Evolutionary conservation across 2,888 invertebrate genomes (phyloP).

Genomic region (Crocallis elinguaria): DNA sequence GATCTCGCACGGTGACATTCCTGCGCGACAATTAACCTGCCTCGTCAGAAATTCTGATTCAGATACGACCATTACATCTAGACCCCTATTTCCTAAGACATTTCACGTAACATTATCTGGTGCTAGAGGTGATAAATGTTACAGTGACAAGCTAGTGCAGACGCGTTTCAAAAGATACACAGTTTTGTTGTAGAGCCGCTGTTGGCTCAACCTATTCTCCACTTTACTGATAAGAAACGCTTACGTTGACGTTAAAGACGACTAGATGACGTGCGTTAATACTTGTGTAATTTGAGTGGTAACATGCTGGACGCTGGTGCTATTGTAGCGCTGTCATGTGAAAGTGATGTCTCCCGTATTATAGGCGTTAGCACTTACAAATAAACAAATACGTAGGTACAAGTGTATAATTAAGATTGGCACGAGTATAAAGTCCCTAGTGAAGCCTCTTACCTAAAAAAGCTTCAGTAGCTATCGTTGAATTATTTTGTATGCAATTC

Average conservation of each 20-base stretch:
- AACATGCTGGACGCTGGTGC: slow-evolving; percentile 11
- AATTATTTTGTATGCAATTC: too few species aligned
- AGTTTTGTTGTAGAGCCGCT: slow-evolving; percentile 1
- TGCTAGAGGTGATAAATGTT: slow-evolving; percentile 9
- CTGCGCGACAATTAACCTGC: slow-evolving; percentile 38
- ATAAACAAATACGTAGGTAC: too few species aligned
- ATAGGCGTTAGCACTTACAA: neutral
- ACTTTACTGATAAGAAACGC: slow-evolving; percentile 29
- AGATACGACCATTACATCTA: slow-evolving; percentile 28
- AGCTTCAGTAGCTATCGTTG: too few species aligned
- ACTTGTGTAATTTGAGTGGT: slow-evolving; percentile 20
- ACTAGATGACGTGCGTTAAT: slow-evolving; percentile 9
- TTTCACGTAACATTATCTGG: neutral
- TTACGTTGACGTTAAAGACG: slow-evolving; percentile 26
- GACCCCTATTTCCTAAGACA: slow-evolving; percentile 11
- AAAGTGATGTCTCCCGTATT: slow-evolving; percentile 6
- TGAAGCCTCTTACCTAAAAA: too few species aligned
- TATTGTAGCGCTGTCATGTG: slow-evolving; percentile 14
- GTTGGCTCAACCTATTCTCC: slow-evolving; percentile 18
- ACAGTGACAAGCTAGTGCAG: neutral
- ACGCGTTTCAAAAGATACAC: neutral
- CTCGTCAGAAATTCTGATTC: too few species aligned
- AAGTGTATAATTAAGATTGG: too few species aligned
- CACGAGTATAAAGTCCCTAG: too few species aligned
- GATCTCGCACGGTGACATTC: slow-evolving; percentile 41